Percentiles rank a stretch among this genome's conserved stretches.
These are phyloP conservation scores for Caerostris extrusa DNA, from an alignment of 1,140 invertebrate species.

Conservation along the genomic window DNA sequence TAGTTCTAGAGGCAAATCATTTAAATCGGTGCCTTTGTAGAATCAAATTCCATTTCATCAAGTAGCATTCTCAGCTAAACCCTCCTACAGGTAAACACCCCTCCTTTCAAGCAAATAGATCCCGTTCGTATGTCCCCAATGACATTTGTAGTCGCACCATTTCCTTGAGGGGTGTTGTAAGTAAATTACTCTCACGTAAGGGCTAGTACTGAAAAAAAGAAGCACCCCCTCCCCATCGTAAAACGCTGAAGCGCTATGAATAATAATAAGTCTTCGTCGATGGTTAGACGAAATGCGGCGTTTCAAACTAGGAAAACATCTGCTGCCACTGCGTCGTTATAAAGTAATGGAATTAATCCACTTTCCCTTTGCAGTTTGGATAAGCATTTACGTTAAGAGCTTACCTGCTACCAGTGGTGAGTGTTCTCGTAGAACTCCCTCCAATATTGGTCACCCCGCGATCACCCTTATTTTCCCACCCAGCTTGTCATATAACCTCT, in stretches of 20 bases:
- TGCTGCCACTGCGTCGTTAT: constrained; percentile 68
- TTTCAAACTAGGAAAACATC: constrained; percentile 72
- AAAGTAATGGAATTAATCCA: constrained; percentile 74
- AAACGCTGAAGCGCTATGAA: constrained; percentile 72
- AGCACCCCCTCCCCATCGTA: constrained; percentile 43
- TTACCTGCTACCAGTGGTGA: constrained; percentile 46
- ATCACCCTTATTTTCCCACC: constrained; percentile 54
- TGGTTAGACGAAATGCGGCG: constrained; percentile 42
- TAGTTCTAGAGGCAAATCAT: background rate
- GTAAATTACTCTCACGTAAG: constrained; percentile 62
- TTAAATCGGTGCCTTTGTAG: constrained; percentile 52
- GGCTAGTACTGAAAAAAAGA: background rate
- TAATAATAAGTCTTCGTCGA: constrained; percentile 58
- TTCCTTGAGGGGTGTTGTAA: constrained; percentile 59
- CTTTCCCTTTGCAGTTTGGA: constrained; percentile 39
- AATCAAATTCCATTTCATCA: constrained; percentile 74
- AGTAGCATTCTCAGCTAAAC: constrained; percentile 54
- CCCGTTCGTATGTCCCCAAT: constrained; percentile 35
- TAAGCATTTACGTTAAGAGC: constrained; percentile 60
- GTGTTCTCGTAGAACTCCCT: background rate
- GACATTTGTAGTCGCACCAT: constrained; percentile 19
- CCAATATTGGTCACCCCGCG: background rate
- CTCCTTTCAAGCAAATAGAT: constrained; percentile 60
- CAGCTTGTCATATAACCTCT: constrained; percentile 20
- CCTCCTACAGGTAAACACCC: constrained; percentile 61